Percentiles rank a stretch among this genome's conserved stretches.
Conservation (phyloP, 30 jellyfish, hydroid and myxozoan species). For the Catostylus mosaicus region DNA sequence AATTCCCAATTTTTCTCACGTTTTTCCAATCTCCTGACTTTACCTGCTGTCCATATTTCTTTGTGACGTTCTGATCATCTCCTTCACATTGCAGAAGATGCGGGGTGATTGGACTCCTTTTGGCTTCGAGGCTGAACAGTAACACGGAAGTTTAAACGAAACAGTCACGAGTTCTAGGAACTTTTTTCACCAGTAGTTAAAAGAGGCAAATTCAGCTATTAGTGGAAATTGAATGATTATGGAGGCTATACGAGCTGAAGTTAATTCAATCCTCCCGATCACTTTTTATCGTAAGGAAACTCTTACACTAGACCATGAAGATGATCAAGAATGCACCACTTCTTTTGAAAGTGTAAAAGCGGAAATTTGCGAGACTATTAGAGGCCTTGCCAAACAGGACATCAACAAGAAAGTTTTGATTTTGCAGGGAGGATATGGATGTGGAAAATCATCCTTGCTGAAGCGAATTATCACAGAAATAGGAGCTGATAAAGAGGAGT, state of each 20-base stretch:
- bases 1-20: not conserved
- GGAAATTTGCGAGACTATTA: not conserved
- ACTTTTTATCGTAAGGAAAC: constrained; percentile 1
- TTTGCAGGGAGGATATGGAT: constrained; percentile 41
- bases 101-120: not conserved
- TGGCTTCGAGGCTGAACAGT: constrained; percentile 2
- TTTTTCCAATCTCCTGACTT: not conserved
- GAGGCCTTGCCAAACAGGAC: not conserved
- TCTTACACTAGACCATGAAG: too few relatives aligned
- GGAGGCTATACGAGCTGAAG: not conserved
- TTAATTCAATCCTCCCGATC: not conserved
- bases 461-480: not conserved
- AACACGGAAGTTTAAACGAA: not conserved
- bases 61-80: constrained; percentile 19
- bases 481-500: not conserved
- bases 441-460: constrained; percentile 35
- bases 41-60: constrained; percentile 32
- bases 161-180: constrained; percentile 10
- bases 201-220: not conserved
- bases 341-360: not conserved
- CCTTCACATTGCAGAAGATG: constrained; percentile 10
- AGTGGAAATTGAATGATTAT: not conserved
- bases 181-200: not conserved
- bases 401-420: not conserved
- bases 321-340: not conserved